A percentile compares a stretch with the other conserved stretches of the same genome.
Conservation (phyloP, 2,797 vertebrate genomes). For the Coracias cyanogaster region DNA sequence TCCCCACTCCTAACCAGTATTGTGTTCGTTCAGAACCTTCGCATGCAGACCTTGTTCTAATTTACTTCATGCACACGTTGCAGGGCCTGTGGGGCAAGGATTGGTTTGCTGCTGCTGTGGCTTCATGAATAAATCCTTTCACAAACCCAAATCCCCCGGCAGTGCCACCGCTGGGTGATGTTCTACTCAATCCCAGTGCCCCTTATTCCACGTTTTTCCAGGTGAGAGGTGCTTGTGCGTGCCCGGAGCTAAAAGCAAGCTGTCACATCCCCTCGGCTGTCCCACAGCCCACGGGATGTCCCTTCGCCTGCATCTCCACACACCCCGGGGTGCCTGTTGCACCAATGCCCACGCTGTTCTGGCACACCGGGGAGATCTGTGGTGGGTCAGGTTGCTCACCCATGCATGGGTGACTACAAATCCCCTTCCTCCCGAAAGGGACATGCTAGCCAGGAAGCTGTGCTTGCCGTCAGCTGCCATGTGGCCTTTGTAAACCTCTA, state of each 20-base stretch:
- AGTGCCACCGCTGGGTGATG: neutral
- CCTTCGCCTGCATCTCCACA: fast-evolving
- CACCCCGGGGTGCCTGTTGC: fast-evolving
- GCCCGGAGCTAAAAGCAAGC: fast-evolving
- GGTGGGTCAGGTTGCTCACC: neutral
- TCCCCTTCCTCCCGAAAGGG: neutral
- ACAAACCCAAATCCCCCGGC: neutral
- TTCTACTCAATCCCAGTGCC: neutral
- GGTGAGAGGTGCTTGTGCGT: neutral
- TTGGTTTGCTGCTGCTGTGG: constrained; percentile 20
- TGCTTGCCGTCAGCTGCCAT: neutral
- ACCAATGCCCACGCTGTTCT: fast-evolving
- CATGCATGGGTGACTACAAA: neutral
- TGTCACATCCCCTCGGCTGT: neutral
- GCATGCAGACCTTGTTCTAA: constrained; percentile 25
- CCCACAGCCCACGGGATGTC: fast-evolving
- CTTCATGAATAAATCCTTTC: constrained; percentile 60
- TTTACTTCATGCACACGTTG: constrained; percentile 44
- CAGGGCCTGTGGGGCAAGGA: constrained; percentile 38
- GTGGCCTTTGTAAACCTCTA: neutral
- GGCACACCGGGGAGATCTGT: fast-evolving
- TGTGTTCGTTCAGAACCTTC: constrained; percentile 38
- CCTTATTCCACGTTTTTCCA: neutral
- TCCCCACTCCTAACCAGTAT: neutral
- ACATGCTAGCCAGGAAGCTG: fast-evolving